These are phyloP conservation scores for Idris sp. DNA, from an alignment of 1,140 invertebrate species.

Conservation along the genomic window DNA sequence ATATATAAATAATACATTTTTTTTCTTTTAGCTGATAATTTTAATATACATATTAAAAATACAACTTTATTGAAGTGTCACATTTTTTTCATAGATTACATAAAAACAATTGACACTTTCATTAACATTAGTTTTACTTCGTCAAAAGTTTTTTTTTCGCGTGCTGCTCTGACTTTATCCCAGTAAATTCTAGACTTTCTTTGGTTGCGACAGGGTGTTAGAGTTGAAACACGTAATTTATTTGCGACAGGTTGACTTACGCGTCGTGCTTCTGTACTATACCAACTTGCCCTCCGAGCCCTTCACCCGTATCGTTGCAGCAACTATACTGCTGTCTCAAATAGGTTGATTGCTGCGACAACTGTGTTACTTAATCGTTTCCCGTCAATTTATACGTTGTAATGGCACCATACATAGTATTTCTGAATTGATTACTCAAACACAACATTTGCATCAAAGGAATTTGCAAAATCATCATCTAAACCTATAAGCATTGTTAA, in stretches of 20 bases:
- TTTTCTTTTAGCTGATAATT: too few relatives aligned
- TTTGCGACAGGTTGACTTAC: constrained; percentile 63
- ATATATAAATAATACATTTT: too few relatives aligned
- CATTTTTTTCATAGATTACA: too few relatives aligned
- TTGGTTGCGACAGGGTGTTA: constrained; percentile 27
- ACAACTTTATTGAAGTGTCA: too few relatives aligned
- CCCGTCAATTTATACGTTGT: constrained; percentile 28
- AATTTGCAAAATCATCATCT: too few relatives aligned
- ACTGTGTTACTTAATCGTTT: constrained; percentile 44
- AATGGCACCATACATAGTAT: constrained; percentile 11
- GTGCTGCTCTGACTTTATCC: constrained; percentile 16
- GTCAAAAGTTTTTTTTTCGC: constrained; percentile 9
- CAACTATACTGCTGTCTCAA: constrained; percentile 47
- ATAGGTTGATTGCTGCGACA: constrained; percentile 61
- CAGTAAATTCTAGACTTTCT: constrained; percentile 41
- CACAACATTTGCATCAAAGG: constrained; percentile 17
- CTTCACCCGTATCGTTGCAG: constrained; percentile 12
- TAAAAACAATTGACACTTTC: constrained; percentile 24
- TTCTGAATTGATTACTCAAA: constrained; percentile 27
- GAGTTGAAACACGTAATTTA: constrained; percentile 52
- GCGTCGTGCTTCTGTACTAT: constrained; percentile 56
- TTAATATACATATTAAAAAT: too few relatives aligned
- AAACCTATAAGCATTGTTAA: too few relatives aligned
- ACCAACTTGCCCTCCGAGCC: constrained; percentile 26
- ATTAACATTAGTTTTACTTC: constrained; percentile 7